Base-by-base conservation (phyloP, 1,140 invertebrate genomes). In the Portunus trituberculatus region DNA sequence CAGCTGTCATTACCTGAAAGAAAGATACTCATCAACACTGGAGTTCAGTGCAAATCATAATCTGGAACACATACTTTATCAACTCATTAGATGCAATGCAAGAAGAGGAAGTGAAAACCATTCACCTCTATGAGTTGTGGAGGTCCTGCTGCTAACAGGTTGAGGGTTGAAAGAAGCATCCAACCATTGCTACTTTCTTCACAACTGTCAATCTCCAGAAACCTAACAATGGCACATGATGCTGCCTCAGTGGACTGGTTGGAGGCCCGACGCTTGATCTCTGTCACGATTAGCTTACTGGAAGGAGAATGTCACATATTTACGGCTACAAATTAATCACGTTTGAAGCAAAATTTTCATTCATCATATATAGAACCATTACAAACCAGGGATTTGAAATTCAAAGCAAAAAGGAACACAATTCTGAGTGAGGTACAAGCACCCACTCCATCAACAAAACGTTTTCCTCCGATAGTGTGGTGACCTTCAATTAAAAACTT, bases 191-290 rank as follows among this genome's bases (percentile, higher is more conserved):
- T 99, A 10, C 98, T 98, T 96, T 99, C 99, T 97, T 99, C 97
- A 91, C 96, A 96, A 97, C 98, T 98, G 97, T 98, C 98, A 96
- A 99, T 99, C 97, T 99, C 99, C 45, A 99, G 97, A 97, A 99
- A 99, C 97, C 99, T 99, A 29, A 99, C 99, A 96, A 99, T 99
- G 39, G 99, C 99, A 97, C 98, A 98, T 96, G 99, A 99, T 28
- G 99, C 99, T 76, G 98, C 98, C 97, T 99, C 99, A 25, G 99
- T 99, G 96, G 98, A 99, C 97, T 99, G 99, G 97, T 99, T 99
- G 39, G 98, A 99, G 32, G 99, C 99, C 96, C 99, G 97, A 96
- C 98, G 98, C 94, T 99, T 97, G 96, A 99, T 99, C 97, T 99
- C 99, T 82, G 98, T 98, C 29, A 99, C 99, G 98, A 99, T 99